Evolutionary conservation across 2,113 vertebrate genomes (phyloP).

Genomic region (Nannospalax galili): DNA sequence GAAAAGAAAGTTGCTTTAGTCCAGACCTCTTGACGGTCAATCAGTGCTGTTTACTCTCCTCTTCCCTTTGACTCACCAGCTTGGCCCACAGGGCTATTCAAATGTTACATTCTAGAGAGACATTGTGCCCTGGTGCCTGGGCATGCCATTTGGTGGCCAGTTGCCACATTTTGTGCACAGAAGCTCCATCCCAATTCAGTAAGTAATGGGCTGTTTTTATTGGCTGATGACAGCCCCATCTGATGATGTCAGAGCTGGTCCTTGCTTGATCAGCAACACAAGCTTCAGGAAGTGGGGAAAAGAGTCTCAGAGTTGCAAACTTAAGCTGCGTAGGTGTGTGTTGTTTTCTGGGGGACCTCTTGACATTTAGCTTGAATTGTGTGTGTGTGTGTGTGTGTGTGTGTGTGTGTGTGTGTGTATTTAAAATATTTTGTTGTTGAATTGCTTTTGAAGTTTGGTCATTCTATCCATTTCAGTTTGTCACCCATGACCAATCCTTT

Average conservation of each 20-base stretch:
- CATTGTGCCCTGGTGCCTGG: background rate
- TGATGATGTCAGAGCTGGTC: background rate
- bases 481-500: background rate
- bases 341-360: background rate
- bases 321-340: background rate
- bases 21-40: background rate
- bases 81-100: background rate
- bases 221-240: background rate
- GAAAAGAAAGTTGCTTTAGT: background rate
- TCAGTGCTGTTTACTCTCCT: background rate
- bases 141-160: background rate
- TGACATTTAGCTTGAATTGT: background rate
- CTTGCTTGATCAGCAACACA: background rate
- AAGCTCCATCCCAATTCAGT: background rate
- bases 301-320: background rate
- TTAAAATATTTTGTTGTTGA: background rate
- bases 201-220: background rate
- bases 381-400: background rate
- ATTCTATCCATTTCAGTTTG: background rate
- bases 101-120: background rate
- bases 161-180: background rate
- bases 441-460: background rate
- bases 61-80: background rate
- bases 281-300: background rate
- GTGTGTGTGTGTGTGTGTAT: background rate